Evolutionary conservation across 2,888 invertebrate species (phyloP).

Genomic region (Herminia tarsipennalis): DNA sequence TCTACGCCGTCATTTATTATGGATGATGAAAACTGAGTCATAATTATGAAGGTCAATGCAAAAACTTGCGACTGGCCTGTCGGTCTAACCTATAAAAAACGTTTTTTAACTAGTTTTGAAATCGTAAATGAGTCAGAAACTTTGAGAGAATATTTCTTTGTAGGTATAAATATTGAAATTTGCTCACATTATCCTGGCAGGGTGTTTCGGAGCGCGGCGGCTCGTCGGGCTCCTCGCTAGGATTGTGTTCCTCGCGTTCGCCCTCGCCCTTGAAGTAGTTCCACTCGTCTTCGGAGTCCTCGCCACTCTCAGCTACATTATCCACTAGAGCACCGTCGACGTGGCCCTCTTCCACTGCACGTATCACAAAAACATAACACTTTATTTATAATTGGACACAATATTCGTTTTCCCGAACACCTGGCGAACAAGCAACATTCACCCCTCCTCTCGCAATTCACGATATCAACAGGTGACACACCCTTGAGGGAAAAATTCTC

Average conservation of each 20-base stretch:
- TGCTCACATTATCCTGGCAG: constrained; percentile 79
- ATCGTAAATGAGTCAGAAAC: not conserved
- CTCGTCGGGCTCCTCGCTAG: constrained; percentile 84
- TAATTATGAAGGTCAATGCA: constrained; percentile 1
- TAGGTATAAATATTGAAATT: not conserved
- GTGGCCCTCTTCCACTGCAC: constrained; percentile 79
- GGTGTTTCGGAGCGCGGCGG: constrained; percentile 80
- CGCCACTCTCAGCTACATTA: constrained; percentile 91
- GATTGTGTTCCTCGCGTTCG: constrained; percentile 86
- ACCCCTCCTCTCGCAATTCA: constrained; percentile 45
- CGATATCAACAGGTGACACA: constrained; percentile 81
- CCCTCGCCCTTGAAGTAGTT: constrained; percentile 91
- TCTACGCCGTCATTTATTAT: constrained; percentile 1
- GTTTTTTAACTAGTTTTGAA: no score
- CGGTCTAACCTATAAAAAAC: not conserved
- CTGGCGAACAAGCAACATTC: constrained; percentile 51
- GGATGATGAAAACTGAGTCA: constrained; percentile 7
- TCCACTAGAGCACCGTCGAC: constrained; percentile 86
- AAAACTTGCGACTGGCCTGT: not conserved
- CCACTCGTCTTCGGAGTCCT: constrained; percentile 95
- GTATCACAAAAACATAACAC: constrained; percentile 55
- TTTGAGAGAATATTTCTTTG: not conserved
- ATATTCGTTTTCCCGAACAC: constrained; percentile 39
- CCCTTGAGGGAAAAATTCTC: constrained; percentile 56
- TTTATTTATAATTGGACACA: constrained; percentile 28